Conservation (phyloP, 2,888 invertebrate species). For the Belgica antarctica region DNA sequence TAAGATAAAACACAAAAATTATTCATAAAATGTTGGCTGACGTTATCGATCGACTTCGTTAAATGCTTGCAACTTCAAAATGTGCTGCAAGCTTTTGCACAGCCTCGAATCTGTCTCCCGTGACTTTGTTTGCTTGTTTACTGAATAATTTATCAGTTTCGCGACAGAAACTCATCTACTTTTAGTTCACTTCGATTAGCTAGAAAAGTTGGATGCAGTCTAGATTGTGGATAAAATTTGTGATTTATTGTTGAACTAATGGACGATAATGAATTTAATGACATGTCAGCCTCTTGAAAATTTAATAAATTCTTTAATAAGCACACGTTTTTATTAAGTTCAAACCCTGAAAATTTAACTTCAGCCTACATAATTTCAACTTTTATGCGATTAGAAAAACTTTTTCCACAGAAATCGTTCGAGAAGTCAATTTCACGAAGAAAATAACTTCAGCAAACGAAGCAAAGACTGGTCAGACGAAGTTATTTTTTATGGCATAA, state of each 20-base stretch:
- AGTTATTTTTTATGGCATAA: slow-evolving; percentile 5
- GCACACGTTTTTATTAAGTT: no score
- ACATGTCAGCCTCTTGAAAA: no score
- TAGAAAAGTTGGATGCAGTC: no score
- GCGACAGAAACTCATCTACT: background rate
- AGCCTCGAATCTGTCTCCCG: background rate
- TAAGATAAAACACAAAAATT: background rate
- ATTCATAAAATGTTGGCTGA: slow-evolving; percentile 24
- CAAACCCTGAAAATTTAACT: no score
- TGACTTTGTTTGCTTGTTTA: slow-evolving; percentile 11
- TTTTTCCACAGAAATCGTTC: slow-evolving; percentile 9
- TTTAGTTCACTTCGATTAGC: background rate
- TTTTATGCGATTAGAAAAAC: background rate
- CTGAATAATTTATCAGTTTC: slow-evolving; percentile 20
- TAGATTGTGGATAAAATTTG: no score
- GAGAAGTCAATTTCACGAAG: no score
- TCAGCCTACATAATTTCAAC: background rate
- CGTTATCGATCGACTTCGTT: slow-evolving; percentile 29
- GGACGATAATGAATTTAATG: no score
- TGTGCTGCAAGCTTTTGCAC: slow-evolving; percentile 3
- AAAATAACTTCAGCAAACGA: background rate
- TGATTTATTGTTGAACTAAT: no score
- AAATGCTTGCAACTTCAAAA: background rate
- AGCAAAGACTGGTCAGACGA: background rate
- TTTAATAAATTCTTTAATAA: no score